Evolutionary conservation across 2,113 vertebrate species (phyloP), one percentile per base, ranked within the genome.

Genomic region (Microtus pennsylvanicus): DNA sequence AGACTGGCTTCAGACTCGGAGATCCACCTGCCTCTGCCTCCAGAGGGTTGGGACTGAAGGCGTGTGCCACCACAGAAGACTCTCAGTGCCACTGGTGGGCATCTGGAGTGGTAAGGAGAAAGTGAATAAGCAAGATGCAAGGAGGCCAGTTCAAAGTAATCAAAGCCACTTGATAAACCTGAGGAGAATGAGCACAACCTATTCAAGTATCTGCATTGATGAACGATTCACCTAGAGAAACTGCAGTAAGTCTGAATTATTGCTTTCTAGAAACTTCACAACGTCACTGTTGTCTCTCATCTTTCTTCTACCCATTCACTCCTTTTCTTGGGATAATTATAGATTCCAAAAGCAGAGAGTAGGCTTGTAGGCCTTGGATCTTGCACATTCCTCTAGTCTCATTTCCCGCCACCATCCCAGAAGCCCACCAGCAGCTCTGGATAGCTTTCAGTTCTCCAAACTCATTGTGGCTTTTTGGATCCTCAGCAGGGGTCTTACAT

Each of bases 231-330:
- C 17, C 28, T 42, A 72, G 69, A 67, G 28, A 85, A 91, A 47
- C 85, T 87, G 82, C 76, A 61, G 80, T 67, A 63, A 50, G 5
- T 38, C 45, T 74, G 47, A 93, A 67, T 70, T 61, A 70, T 81
- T 89, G 72, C 75, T 95, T 77, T 83, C 74, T 50, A 77, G 78
- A 87, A 92, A 65, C 42, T 89, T 91, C 58, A 42, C 63, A 88
- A 42, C 50, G 5, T 3, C 45, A 81, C 38, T 88, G 38, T 19
- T 85, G 22, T 38, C 69, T 87, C 61, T 17, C 4, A 70, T 87
- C 38, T 90, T 74, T 17, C 9, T 94, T 61, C 33, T 50, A 38
- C 16, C 45, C 87, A 47, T 63, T 52, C 86, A 74, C 3, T 30
- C 35, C 38, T 69, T 58, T 50, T 30, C 52, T 95, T 35, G 7